Conservation (phyloP, 2,888 invertebrate species). For the Tuberolachnus salignus region DNA sequence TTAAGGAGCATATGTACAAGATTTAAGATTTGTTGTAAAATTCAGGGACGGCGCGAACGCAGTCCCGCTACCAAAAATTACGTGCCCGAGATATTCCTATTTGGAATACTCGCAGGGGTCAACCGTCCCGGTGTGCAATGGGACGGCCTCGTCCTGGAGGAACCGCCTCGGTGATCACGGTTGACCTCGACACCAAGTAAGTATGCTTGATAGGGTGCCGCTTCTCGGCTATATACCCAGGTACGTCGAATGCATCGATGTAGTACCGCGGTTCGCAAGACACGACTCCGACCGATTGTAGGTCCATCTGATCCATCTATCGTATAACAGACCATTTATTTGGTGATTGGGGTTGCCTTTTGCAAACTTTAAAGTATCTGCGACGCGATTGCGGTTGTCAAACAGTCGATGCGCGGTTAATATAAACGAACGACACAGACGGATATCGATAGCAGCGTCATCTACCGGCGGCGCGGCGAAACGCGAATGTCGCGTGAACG, state of each 20-base stretch:
- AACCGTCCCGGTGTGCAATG: conserved; percentile 78
- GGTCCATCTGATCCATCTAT: no score
- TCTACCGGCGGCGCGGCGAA: not conserved
- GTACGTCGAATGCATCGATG: not conserved
- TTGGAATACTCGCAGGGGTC: conserved; percentile 78
- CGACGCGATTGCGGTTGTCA: not conserved
- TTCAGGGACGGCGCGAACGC: conserved; percentile 57
- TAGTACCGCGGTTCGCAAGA: not conserved
- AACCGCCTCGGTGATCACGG: conserved; percentile 75
- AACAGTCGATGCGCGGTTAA: not conserved
- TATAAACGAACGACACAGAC: not conserved
- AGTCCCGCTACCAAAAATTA: conserved; percentile 57
- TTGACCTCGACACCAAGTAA: conserved; percentile 67
- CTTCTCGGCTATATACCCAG: conserved; percentile 14
- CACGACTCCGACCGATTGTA: not conserved
- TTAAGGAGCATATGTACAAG: no score
- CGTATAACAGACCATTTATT: not conserved
- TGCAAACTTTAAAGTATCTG: rapidly evolving
- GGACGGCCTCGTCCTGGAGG: conserved; percentile 73
- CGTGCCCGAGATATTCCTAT: conserved; percentile 72
- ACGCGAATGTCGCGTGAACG: not conserved
- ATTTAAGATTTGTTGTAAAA: no score
- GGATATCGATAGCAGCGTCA: not conserved
- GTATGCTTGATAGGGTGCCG: conserved; percentile 32
- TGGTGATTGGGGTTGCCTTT: not conserved